Percentiles rank a stretch among this genome's conserved stretches.
Evolutionary conservation across 2,797 vertebrate species (phyloP).

Genomic region (Neopelma chrysocephalum): DNA sequence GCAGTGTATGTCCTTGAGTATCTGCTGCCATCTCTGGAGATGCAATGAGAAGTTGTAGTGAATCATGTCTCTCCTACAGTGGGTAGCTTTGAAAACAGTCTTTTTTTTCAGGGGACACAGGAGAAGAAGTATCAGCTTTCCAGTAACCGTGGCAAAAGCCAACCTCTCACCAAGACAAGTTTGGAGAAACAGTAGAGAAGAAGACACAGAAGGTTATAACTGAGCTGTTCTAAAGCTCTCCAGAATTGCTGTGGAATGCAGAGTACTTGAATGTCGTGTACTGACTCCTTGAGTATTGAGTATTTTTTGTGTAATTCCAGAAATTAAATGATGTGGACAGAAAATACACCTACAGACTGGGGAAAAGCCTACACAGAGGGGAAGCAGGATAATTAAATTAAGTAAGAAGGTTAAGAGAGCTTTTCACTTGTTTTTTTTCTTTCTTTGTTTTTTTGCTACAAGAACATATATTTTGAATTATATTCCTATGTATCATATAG

Average conservation of each 20-base stretch:
- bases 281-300: background rate
- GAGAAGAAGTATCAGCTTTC: background rate
- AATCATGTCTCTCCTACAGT: background rate
- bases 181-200: background rate
- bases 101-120: background rate
- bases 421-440: background rate
- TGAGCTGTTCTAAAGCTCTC: background rate
- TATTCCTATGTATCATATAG: background rate
- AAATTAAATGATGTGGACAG: background rate
- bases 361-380: background rate
- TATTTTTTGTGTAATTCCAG: background rate
- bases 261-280: background rate
- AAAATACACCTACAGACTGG: background rate
- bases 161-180: background rate
- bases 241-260: background rate
- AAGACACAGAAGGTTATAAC: background rate
- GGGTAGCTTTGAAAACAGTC: background rate
- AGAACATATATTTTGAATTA: background rate
- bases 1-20: fast-evolving
- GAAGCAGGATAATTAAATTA: background rate
- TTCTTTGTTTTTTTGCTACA: background rate
- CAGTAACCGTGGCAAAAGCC: background rate
- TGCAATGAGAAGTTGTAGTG: background rate
- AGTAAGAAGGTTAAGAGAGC: background rate
- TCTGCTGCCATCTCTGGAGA: background rate